A percentile compares a stretch with the other conserved stretches of the same genome.
phyloP scores from a whole-genome alignment of 1,140 invertebrate species.

The Ceratoteleas bidentatus region DNA sequence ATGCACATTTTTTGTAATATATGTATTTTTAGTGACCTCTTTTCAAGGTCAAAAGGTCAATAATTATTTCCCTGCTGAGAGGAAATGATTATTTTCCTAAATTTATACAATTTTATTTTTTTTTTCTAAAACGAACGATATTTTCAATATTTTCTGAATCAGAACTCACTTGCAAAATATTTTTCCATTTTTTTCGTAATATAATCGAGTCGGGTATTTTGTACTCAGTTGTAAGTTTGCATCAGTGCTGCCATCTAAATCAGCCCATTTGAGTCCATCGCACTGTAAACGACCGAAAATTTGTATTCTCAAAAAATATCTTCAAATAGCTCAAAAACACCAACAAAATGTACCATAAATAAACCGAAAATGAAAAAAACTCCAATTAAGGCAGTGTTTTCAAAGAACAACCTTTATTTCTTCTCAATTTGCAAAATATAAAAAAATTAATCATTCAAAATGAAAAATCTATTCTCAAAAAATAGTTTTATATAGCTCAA shows the following conservation, averaged over 20 bases:
- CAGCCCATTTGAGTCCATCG: constrained; percentile 71
- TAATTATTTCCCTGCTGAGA: too few relatives aligned
- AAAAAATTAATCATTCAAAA: too few relatives aligned
- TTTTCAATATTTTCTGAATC: not conserved
- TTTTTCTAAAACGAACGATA: not conserved
- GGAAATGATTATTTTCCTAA: too few relatives aligned
- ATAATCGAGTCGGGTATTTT: constrained; percentile 77
- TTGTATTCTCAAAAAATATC: not conserved
- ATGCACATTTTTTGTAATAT: too few relatives aligned
- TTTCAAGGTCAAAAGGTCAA: not conserved
- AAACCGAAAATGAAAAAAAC: too few relatives aligned
- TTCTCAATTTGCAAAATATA: too few relatives aligned
- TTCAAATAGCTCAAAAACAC: not conserved
- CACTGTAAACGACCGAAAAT: constrained; percentile 71
- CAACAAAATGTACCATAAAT: too few relatives aligned
- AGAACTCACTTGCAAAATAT: constrained; percentile 77
- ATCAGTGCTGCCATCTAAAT: constrained; percentile 69
- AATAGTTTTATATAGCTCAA: too few relatives aligned
- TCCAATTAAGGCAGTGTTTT: too few relatives aligned
- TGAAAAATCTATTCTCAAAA: too few relatives aligned
- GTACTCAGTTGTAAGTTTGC: constrained; percentile 78
- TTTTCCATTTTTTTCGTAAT: constrained; percentile 64
- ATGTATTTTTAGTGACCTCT: not conserved
- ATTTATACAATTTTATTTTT: too few relatives aligned
- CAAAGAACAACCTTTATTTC: too few relatives aligned